These are phyloP conservation scores for Drosophila limbata DNA, from an alignment of 2,888 invertebrate species.

Conservation along the genomic window DNA sequence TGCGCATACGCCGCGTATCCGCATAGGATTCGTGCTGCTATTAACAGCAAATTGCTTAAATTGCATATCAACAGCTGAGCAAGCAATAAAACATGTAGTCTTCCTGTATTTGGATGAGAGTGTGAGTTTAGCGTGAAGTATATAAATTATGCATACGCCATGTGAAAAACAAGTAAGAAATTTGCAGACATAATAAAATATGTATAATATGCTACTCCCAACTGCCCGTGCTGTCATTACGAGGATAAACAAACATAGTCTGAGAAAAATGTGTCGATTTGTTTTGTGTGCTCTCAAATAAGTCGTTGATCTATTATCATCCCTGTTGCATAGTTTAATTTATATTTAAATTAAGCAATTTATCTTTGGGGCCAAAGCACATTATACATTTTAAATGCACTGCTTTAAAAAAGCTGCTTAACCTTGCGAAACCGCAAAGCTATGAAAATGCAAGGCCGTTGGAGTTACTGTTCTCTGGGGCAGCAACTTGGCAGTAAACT, in stretches of 20 bases:
- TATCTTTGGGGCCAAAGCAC: background rate
- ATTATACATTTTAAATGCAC: slow-evolving; percentile 4
- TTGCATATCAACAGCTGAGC: slow-evolving; percentile 58
- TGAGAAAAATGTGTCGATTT: slow-evolving; percentile 6
- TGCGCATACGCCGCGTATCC: slow-evolving; percentile 38
- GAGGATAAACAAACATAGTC: background rate
- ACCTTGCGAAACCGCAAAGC: slow-evolving; percentile 9
- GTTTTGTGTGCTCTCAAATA: slow-evolving; percentile 1
- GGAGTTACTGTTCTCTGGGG: slow-evolving; percentile 1
- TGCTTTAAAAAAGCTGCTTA: slow-evolving; percentile 8
- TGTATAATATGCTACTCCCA: slow-evolving; percentile 19
- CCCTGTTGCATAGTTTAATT: slow-evolving; percentile 5
- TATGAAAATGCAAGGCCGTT: slow-evolving; percentile 1
- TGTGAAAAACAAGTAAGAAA: slow-evolving; percentile 21
- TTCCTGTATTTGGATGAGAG: background rate
- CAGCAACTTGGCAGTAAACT: slow-evolving; percentile 25
- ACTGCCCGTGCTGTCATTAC: slow-evolving; percentile 1
- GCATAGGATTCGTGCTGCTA: slow-evolving; percentile 37
- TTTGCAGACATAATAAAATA: slow-evolving; percentile 32
- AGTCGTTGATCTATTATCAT: slow-evolving; percentile 7
- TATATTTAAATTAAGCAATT: slow-evolving; percentile 19
- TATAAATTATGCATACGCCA: slow-evolving; percentile 51
- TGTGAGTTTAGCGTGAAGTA: slow-evolving; percentile 8
- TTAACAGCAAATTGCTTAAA: slow-evolving; percentile 58
- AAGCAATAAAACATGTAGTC: slow-evolving; percentile 43